Evolutionary conservation across 2,888 invertebrate genomes (phyloP), one percentile per base, ranked within the genome.

Genomic region (Parelbella ahira): DNA sequence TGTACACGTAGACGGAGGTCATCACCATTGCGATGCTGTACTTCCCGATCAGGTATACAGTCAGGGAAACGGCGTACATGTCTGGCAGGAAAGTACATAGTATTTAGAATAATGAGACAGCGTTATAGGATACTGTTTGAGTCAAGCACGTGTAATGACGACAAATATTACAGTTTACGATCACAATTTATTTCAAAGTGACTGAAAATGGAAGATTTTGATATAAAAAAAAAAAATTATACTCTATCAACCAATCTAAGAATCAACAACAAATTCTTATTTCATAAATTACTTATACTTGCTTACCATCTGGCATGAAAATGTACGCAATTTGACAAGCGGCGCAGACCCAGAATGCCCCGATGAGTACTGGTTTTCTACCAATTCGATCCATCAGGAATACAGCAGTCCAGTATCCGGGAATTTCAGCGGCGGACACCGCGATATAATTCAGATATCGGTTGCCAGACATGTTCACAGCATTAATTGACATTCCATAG

Each of bases 401-500:
- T 23, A 90, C 90, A 0, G 91, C 90, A 11, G 87, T 70, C 44
- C 90, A 68, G 54, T 88, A 91, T 0, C 90, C 92, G 0, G 93
- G 93, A 39, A 93, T 89, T 63, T 93, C 93, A 4, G 91, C 86
- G 7, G 89, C 60, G 0, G 87, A 75, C 0, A 89, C 89, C 21
- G 89, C 60, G 4, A 92, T 90, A 58, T 51, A 94, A 64, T 93
- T 93, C 4, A 91, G 56, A 60, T 93, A 93, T 54, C 90, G 90
- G 61, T 93, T 90, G 2, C 92, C 93, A 10, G 90, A 88, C 32
- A 94, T 72, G 1, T 90, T 82, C 0, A 92, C 91, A 0, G 93
- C 90, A 65, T 92, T 93, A 25, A 94, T 74, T 0, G 92, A 92
- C 23, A 94, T 70, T 0, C 94, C 94, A 55, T 92, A 93, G 68